A percentile compares a stretch with the other conserved stretches of the same genome.
These are phyloP conservation scores for Microcebus jonahi DNA, from an alignment of 2,113 vertebrate species.

Conservation along the genomic window DNA sequence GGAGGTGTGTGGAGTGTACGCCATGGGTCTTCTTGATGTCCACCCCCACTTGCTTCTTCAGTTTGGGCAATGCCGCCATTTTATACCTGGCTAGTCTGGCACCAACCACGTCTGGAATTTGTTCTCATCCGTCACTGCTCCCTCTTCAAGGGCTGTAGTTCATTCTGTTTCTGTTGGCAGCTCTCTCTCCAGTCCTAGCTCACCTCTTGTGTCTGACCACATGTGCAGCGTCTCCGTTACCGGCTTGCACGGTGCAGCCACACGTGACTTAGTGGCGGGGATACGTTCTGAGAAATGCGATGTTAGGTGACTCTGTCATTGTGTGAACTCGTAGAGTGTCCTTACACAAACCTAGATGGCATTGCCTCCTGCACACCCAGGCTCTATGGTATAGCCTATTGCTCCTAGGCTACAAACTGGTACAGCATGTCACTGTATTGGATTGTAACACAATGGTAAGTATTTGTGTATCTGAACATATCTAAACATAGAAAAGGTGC, in stretches of 20 bases:
- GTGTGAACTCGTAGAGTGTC: neutral
- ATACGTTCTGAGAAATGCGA: neutral
- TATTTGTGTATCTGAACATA: neutral
- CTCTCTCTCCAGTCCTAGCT: neutral
- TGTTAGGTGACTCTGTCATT: neutral
- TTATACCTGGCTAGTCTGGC: neutral
- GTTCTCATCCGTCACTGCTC: neutral
- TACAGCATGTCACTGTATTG: neutral
- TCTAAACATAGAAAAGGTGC: neutral
- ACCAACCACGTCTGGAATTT: neutral
- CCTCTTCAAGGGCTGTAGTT: neutral
- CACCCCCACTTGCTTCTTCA: neutral
- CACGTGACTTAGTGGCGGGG: neutral
- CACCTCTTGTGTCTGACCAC: no score
- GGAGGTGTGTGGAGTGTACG: accelerated
- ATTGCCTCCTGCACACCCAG: neutral
- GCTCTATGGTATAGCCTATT: neutral
- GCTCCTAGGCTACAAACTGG: neutral
- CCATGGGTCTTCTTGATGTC: neutral
- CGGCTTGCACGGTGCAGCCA: neutral
- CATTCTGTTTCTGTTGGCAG: neutral
- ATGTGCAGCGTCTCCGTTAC: neutral
- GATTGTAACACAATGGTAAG: neutral
- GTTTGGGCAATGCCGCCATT: neutral
- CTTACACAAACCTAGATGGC: neutral